Evolutionary conservation across 2,888 invertebrate species (phyloP).

Genomic region (Erynnis tages): DNA sequence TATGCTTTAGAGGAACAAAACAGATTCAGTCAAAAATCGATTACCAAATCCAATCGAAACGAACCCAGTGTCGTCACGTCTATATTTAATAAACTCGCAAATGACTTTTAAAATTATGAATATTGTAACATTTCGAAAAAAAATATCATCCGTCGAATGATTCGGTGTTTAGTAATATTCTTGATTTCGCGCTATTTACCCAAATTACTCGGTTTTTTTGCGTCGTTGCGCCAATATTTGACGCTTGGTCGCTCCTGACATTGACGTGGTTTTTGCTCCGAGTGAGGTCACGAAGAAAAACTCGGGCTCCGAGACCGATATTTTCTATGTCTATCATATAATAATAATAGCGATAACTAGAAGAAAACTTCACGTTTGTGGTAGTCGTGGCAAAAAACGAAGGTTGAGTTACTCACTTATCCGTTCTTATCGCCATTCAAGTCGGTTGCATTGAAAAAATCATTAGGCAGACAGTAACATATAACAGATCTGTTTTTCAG

Average conservation of each 20-base stretch:
- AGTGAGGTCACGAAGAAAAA: slow-evolving; percentile 48
- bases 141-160: slow-evolving; percentile 44
- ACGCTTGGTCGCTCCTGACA: slow-evolving; percentile 74
- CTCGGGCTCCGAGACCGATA: slow-evolving; percentile 37
- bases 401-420: slow-evolving; percentile 7
- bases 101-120: slow-evolving; percentile 38
- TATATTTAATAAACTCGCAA: slow-evolving; percentile 23
- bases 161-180: slow-evolving; percentile 59
- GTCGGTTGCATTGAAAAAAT: not conserved
- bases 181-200: slow-evolving; percentile 78
- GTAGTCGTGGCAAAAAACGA: slow-evolving; percentile 48
- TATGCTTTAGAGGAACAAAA: too few species aligned
- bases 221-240: slow-evolving; percentile 69
- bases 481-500: too few species aligned
- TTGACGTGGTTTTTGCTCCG: slow-evolving; percentile 69
- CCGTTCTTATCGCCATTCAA: slow-evolving; percentile 11
- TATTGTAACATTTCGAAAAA: slow-evolving; percentile 44
- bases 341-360: slow-evolving; percentile 32
- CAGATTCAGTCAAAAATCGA: not conserved
- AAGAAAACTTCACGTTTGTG: slow-evolving; percentile 37
- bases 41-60: not conserved
- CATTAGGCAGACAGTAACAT: not conserved
- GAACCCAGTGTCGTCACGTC: slow-evolving; percentile 24
- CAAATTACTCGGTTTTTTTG: slow-evolving; percentile 74
- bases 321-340: slow-evolving; percentile 43